Evolutionary conservation across 2,797 vertebrate species (phyloP).

Genomic region (Epinephelus coioides): DNA sequence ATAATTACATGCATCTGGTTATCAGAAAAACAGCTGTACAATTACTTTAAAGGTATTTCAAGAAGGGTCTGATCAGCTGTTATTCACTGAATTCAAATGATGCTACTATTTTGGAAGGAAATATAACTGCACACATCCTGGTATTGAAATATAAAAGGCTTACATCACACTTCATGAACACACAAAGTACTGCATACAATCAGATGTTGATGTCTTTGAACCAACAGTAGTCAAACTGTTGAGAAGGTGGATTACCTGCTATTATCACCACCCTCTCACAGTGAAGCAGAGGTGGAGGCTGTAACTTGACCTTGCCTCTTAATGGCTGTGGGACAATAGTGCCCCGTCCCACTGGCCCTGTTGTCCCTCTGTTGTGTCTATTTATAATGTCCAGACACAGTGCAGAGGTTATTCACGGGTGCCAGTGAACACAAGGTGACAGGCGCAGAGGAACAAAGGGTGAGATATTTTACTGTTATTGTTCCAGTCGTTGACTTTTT

Average conservation of each 20-base stretch:
- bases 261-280: slow-evolving; percentile 56
- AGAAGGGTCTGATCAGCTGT: background rate
- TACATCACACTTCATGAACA: fast-evolving
- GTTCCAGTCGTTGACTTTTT: slow-evolving; percentile 31
- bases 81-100: background rate
- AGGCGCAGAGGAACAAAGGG: slow-evolving; percentile 69
- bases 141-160: background rate
- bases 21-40: background rate
- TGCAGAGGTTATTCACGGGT: slow-evolving; percentile 79
- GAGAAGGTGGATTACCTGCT: slow-evolving; percentile 57
- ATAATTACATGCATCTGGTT: background rate
- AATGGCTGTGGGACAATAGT: slow-evolving; percentile 75
- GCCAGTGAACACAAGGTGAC: slow-evolving; percentile 63
- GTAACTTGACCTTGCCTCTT: slow-evolving; percentile 81
- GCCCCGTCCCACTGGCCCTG: slow-evolving; percentile 74
- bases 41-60: background rate
- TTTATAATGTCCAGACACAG: slow-evolving; percentile 82
- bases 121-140: background rate
- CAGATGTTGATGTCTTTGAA: slow-evolving; percentile 14
- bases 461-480: slow-evolving; percentile 68
- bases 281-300: slow-evolving; percentile 52
- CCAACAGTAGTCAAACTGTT: slow-evolving; percentile 31
- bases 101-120: background rate
- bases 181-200: background rate
- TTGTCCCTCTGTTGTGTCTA: slow-evolving; percentile 73